Evolutionary conservation across 2,888 invertebrate genomes (phyloP), one percentile per base, ranked within the genome.

Genomic region (Agonum fuliginosum): DNA sequence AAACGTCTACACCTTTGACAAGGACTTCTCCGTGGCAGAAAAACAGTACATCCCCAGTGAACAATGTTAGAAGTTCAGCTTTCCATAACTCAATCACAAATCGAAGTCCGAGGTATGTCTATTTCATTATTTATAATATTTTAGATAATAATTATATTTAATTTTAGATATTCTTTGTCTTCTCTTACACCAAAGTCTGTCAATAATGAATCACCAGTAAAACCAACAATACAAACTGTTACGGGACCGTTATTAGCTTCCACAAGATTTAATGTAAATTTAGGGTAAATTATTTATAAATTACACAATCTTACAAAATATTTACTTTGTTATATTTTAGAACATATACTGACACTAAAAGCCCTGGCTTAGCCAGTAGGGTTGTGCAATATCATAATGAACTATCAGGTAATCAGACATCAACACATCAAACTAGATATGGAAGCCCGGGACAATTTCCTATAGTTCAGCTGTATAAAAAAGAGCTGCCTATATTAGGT

Each of bases 321-420:
- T 37, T 65, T n/a, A 43, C 14, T 6, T n/a, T 30, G 3, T 12
- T 30, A 30, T 27, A 34, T 81, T 81, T 71, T 73, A 84, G 86
- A 65, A 84, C 85, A 17, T 89, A 87, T 81, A 87, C 88, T 10
- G 89, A 90, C 81, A 86, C 87, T 2, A 88, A 88, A 81, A 90
- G 89, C 81, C 88, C 88, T 58, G 89, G 90, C 0, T 81, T 89
- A 70, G 84, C 87, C 0, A 86, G 87, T n/a, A 86, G 90, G 5
- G 85, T 89, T 78, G 88, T 88, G 0, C 86, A 87, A 80, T 89
- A 90, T 79, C 87, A 87, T 79, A 87, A 88, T 19, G 86, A 86
- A 80, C 72, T 78, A 73, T 78, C 73, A 19, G 82, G 83, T 67
- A 81, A 81, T 30, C 81, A 80, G 37, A 71, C 77, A 22, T 81